Conservation (phyloP, 2,888 invertebrate genomes). For the Stenoptilia bipunctidactyla region DNA sequence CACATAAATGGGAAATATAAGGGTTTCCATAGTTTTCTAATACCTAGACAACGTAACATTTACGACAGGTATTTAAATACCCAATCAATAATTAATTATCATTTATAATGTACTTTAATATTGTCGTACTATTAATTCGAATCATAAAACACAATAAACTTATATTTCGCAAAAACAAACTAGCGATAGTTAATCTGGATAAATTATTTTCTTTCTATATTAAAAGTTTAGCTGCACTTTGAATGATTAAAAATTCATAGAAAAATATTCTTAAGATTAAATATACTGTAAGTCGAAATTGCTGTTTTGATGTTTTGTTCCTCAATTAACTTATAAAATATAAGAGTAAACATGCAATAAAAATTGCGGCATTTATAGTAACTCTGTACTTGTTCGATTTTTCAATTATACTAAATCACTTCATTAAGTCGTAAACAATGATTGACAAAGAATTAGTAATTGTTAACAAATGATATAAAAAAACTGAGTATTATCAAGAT, state of each 20-base stretch:
- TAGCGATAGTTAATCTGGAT: slow-evolving; percentile 17
- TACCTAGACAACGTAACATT: slow-evolving; percentile 42
- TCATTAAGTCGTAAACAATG: too few species aligned
- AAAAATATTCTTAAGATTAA: slow-evolving; percentile 52
- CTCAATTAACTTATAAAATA: too few species aligned
- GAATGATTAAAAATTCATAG: slow-evolving; percentile 39
- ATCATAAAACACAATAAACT: too few species aligned
- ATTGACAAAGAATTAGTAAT: too few species aligned
- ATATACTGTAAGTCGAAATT: slow-evolving; percentile 14
- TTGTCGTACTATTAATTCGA: slow-evolving; percentile 50
- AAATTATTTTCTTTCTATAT: slow-evolving; percentile 27
- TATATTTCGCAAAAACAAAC: too few species aligned
- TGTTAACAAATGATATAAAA: neutral
- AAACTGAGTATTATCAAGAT: slow-evolving; percentile 8
- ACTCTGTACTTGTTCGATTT: too few species aligned
- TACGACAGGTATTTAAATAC: slow-evolving; percentile 32
- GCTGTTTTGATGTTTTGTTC: too few species aligned
- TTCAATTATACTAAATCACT: too few species aligned
- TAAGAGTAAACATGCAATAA: too few species aligned
- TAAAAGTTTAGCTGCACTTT: slow-evolving; percentile 15
- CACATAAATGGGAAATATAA: slow-evolving; percentile 32
- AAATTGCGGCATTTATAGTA: too few species aligned
- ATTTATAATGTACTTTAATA: slow-evolving; percentile 41
- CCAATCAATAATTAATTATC: slow-evolving; percentile 26
- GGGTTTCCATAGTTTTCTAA: slow-evolving; percentile 21